Evolutionary conservation across 2,113 vertebrate species (phyloP).

Genomic region (Salminus brasiliensis): DNA sequence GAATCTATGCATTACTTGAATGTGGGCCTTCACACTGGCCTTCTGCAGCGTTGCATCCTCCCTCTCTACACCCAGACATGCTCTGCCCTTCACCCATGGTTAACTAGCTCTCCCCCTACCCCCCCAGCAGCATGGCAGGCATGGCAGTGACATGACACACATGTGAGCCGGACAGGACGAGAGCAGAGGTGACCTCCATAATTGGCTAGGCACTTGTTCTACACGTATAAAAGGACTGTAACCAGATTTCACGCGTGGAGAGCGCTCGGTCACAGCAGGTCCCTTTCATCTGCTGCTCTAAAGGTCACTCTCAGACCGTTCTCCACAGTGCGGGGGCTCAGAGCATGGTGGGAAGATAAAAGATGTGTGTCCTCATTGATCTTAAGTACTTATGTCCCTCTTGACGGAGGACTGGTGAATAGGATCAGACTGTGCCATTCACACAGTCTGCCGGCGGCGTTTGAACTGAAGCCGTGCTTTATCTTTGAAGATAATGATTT

Average conservation of each 20-base stretch:
- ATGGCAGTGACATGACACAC: not conserved
- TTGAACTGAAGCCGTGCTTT: not conserved
- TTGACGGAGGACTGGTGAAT: not conserved
- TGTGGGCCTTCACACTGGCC: not conserved
- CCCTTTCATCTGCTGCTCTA: slow-evolving; percentile 49
- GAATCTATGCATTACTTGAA: not conserved
- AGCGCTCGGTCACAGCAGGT: slow-evolving; percentile 27
- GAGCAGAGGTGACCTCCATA: slow-evolving; percentile 41
- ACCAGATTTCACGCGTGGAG: slow-evolving; percentile 39
- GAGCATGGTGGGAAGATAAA: slow-evolving; percentile 29
- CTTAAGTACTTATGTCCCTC: slow-evolving; percentile 9
- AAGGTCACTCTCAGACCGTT: slow-evolving; percentile 35
- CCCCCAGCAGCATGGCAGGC: not conserved
- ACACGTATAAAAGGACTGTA: slow-evolving; percentile 27
- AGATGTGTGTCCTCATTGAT: slow-evolving; percentile 19
- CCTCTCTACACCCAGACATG: not conserved
- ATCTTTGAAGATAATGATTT: not conserved
- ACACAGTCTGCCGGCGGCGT: not conserved
- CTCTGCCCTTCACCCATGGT: not conserved
- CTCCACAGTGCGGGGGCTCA: not conserved
- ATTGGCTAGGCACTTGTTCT: slow-evolving; percentile 40
- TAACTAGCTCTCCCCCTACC: not conserved
- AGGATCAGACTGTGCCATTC: not conserved
- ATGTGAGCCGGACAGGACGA: not conserved
- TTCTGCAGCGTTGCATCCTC: not conserved